Base-by-base conservation (phyloP, 2,888 invertebrate genomes). In the Drosophila robusta region DNA sequence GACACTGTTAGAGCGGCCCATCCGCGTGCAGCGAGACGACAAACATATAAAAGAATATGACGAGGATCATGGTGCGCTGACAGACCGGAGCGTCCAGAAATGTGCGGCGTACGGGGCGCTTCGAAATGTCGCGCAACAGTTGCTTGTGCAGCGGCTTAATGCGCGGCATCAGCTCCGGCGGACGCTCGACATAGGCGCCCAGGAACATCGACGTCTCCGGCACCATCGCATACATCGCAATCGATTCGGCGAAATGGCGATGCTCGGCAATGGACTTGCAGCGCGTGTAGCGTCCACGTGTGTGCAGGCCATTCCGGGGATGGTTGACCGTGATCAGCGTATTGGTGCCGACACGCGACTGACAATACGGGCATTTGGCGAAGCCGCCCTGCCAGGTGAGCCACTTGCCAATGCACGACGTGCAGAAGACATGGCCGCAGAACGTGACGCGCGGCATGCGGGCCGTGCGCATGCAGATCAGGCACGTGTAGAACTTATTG, bases 401-500 rank as follows among this genome's bases (percentile, higher is more conserved):
- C 84, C 79, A 84, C 2, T 24, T 39, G 0, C 1, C 1, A 11
- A 87, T 79, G 49, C 87, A 85, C 0, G 0, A 0, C 4, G 16
- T 4, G 42, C 84, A 84, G 42, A 74, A 84, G 1, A 70, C 18
- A 14, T 86, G 86, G 0, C 84, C 84, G 18, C 84, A 84, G 24
- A 74, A 72, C 9, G 74, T 61, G 1, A 86, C 74, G 2, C 52
- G 38, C 0, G 86, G 70, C 2, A 1, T 3, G 0, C 52, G 41
- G 0, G 77, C 81, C 0, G 60, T 69, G 6, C 50, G 18, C 80
- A 71, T 64, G 54, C 85, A 82, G 4, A 85, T 50, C 51, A 61
- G 0, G 11, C 87, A 86, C 0, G 36, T 50, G 24, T 55, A 83
- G 36, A 22, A 62, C 2, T 5, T 44, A 45, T 36, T 39, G 3